A percentile compares a stretch with the other conserved stretches of the same genome.
Conservation (phyloP, 2,888 invertebrate genomes). For the Aleiodes leptofemur region DNA sequence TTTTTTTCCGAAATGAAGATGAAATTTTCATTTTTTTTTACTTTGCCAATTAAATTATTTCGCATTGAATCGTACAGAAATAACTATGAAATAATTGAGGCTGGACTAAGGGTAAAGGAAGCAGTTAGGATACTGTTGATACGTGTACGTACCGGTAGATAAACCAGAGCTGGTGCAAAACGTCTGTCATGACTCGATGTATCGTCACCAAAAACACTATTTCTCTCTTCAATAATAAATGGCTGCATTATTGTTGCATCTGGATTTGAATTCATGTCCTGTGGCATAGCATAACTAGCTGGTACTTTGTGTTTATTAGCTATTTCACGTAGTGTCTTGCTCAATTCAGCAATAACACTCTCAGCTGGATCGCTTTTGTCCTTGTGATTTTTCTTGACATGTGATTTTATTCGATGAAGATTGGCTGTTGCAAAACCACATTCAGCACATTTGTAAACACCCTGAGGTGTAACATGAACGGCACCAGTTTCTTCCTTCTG, state of each 20-base stretch:
- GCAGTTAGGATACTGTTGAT: constrained; percentile 91
- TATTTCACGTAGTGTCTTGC: constrained; percentile 77
- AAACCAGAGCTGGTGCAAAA: constrained; percentile 94
- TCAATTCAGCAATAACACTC: constrained; percentile 75
- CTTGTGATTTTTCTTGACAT: constrained; percentile 76
- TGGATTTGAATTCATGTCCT: constrained; percentile 73
- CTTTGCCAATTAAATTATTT: constrained; percentile 63
- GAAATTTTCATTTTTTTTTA: constrained; percentile 58
- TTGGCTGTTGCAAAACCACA: constrained; percentile 72
- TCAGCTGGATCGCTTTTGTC: constrained; percentile 70
- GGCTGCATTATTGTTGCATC: constrained; percentile 91
- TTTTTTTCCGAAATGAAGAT: too few relatives aligned
- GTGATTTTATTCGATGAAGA: constrained; percentile 74
- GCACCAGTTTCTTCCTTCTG: constrained; percentile 76
- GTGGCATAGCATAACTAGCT: constrained; percentile 82
- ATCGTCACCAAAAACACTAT: constrained; percentile 61
- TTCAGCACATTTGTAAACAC: constrained; percentile 72
- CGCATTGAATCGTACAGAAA: constrained; percentile 50
- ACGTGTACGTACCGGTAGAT: constrained; percentile 93
- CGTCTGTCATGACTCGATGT: constrained; percentile 74
- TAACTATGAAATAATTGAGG: constrained; percentile 77
- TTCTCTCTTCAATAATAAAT: constrained; percentile 87
- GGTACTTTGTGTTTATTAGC: constrained; percentile 78
- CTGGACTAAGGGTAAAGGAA: constrained; percentile 95
- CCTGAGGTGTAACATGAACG: constrained; percentile 73